These are phyloP conservation scores for Naja naja DNA, from an alignment of 2,113 vertebrate species.

Conservation along the genomic window DNA sequence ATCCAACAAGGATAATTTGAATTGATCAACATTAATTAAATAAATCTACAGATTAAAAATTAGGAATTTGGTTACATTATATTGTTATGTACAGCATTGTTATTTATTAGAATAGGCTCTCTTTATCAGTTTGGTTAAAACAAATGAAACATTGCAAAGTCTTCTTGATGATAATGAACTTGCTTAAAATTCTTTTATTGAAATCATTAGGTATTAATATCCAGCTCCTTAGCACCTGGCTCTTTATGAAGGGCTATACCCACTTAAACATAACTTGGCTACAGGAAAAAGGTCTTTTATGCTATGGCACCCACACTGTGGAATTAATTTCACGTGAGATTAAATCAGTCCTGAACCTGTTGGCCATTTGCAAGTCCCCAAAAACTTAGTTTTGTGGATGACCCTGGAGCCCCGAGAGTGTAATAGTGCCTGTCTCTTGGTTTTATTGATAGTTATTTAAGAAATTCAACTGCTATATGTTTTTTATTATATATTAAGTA, in stretches of 20 bases:
- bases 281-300: background rate
- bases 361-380: background rate
- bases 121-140: background rate
- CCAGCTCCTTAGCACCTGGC: background rate
- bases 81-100: background rate
- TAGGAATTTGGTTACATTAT: accelerated
- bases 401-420: accelerated
- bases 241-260: background rate
- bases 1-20: slow-evolving; percentile 48
- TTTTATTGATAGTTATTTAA: background rate
- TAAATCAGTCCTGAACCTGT: background rate
- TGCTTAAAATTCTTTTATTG: background rate
- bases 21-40: background rate
- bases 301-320: background rate
- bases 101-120: background rate
- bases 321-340: background rate
- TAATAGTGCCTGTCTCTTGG: background rate
- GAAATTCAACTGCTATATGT: background rate
- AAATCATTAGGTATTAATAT: background rate
- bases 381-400: background rate
- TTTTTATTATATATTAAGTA: background rate
- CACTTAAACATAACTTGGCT: background rate
- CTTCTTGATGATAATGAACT: background rate
- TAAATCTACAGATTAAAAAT: background rate
- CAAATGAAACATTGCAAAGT: background rate